Evolutionary conservation across 2,113 vertebrate species (phyloP), one percentile per base, ranked within the genome.

Genomic region (Girardinichthys multiradiatus): DNA sequence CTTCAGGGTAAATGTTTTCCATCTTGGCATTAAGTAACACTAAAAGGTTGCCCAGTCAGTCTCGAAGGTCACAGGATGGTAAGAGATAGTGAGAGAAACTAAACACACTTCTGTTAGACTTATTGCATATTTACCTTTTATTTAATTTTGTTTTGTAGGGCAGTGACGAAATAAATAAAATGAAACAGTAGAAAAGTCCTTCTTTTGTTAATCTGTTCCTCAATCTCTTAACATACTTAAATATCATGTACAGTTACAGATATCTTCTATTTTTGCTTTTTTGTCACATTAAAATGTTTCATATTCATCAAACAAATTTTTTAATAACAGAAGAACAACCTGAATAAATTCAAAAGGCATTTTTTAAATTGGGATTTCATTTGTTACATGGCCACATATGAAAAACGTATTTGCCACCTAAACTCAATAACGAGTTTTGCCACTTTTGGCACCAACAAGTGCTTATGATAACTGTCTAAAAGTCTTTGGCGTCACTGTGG

Each of bases 1-100:
- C 42, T 71, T 60, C 17, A 71, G 45, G 1, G 27, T 2, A 63
- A 48, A 54, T 67, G 37, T 30, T 64, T 76, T 37, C 4, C 26
- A 77, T 30, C 33, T 70, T 59, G 58, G 33, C 24, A 37, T 77
- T 48, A 66, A 26, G 57, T 60, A 45, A 21, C 13, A 51, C 27
- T 5, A 70, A 66, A 0, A 31, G 17, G 27, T 72, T 11, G 2
- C 42, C 59, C 37, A 31, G 28, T 72, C 51, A 63, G 30, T 42
- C 14, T n/a, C 4, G 13, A 33, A 15, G 51, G 29, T 64, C 9
- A 14, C 17, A 2, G 13, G 11, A 59, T 71, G 51, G 19, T 33
- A 5, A 71, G 21, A n/a, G 24, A 33, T 4, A 42, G 13, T 0
- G 37, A 69, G 59, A 26, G 58, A 42, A 1, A 64, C 15, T 0